These are phyloP conservation scores for Protodeltote pygarga DNA, from an alignment of 2,888 invertebrate genomes.

Conservation along the genomic window DNA sequence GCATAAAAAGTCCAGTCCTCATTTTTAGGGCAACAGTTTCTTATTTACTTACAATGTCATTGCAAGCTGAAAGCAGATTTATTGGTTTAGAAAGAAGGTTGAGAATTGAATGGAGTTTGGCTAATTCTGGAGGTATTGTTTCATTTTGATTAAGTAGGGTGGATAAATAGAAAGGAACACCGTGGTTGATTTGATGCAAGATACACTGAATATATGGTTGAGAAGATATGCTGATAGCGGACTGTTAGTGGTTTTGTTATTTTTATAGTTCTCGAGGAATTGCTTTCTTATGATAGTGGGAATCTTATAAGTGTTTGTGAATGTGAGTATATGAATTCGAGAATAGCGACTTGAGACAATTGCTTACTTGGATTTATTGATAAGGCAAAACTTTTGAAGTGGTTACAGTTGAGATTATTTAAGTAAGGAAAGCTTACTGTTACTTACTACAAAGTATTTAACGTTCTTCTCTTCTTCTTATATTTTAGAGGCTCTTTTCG, in stretches of 20 bases:
- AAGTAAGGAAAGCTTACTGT: too few species aligned
- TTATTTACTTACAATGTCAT: slow-evolving; percentile 37
- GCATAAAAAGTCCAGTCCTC: slow-evolving; percentile 45
- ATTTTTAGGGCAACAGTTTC: slow-evolving; percentile 46
- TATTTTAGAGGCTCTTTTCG: too few species aligned
- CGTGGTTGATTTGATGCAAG: slow-evolving; percentile 61
- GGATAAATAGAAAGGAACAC: slow-evolving; percentile 54
- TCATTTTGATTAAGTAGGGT: slow-evolving; percentile 58
- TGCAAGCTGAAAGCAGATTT: slow-evolving; percentile 20
- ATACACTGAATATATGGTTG: slow-evolving; percentile 63
- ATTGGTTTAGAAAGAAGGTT: slow-evolving; percentile 19
- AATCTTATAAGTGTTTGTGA: slow-evolving; percentile 9
- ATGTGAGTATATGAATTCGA: slow-evolving; percentile 1
- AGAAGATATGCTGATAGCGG: slow-evolving; percentile 48
- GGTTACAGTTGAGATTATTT: too few species aligned
- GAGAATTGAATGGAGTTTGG: slow-evolving; percentile 21
- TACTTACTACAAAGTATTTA: too few species aligned
- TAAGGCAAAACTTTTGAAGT: too few species aligned
- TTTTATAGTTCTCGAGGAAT: slow-evolving; percentile 21
- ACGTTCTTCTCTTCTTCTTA: too few species aligned
- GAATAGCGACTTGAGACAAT: neutral
- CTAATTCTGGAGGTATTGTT: slow-evolving; percentile 47
- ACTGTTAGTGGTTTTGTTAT: slow-evolving; percentile 18
- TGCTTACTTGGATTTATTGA: too few species aligned
- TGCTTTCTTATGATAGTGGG: slow-evolving; percentile 5